Conservation (phyloP, 2,888 invertebrate species). For the Oasisia sp. region DNA sequence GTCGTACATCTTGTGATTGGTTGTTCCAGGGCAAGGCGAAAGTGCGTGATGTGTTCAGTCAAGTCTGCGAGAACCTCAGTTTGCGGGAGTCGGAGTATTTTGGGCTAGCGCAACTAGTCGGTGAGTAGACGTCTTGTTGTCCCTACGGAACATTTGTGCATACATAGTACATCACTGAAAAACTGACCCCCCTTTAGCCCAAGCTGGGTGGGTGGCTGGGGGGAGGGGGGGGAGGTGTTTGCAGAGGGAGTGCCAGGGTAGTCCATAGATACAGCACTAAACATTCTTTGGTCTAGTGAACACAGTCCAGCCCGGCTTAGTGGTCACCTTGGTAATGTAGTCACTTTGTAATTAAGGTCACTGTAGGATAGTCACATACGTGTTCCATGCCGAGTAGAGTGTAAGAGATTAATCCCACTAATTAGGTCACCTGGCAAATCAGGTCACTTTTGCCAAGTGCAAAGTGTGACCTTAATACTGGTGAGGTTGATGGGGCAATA, state of each 20-base stretch:
- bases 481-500: no score
- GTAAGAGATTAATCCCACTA: no score
- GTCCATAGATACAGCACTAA: background rate
- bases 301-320: no score
- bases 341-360: no score
- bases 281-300: no score
- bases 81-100: conserved; percentile 87
- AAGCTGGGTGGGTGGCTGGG: background rate
- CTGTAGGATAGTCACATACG: no score
- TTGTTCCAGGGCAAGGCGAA: conserved; percentile 79
- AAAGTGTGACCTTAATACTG: no score
- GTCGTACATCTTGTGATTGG: background rate
- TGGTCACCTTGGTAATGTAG: no score
- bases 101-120: conserved; percentile 84
- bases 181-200: background rate
- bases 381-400: no score
- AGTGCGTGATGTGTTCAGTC: conserved; percentile 83
- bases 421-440: no score
- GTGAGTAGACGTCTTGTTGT: conserved; percentile 70
- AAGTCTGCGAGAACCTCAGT: conserved; percentile 84
- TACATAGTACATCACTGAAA: background rate
- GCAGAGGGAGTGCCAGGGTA: background rate
- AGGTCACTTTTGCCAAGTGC: no score
- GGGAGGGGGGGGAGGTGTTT: background rate
- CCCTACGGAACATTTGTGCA: background rate